A percentile compares a stretch with the other conserved stretches of the same genome.
These are phyloP conservation scores for Gnathonemus echidnorhynchus DNA, from an alignment of 2,113 vertebrate genomes.

Conservation along the genomic window DNA sequence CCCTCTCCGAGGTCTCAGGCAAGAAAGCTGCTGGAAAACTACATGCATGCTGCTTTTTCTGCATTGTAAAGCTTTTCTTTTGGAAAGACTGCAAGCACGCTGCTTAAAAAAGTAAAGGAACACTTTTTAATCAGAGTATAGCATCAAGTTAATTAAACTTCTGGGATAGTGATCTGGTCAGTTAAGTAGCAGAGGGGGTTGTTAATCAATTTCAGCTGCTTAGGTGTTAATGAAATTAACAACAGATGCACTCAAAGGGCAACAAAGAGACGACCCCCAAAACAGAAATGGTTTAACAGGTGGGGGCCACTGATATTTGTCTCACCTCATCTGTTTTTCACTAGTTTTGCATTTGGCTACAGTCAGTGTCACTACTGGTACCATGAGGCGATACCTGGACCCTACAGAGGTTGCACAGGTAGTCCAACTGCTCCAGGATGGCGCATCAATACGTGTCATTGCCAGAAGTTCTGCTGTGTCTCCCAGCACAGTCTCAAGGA, in stretches of 20 bases:
- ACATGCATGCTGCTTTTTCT: not conserved
- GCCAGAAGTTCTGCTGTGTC: too few relatives aligned
- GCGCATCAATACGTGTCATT: too few relatives aligned
- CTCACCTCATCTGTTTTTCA: not conserved
- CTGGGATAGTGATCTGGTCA: too few relatives aligned
- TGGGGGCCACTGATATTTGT: not conserved
- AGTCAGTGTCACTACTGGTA: too few relatives aligned
- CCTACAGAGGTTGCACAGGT: too few relatives aligned
- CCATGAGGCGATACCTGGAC: too few relatives aligned
- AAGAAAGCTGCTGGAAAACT: not conserved
- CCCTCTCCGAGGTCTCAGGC: not conserved
- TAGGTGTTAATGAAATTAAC: not conserved
- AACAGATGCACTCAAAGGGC: not conserved
- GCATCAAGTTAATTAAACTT: not conserved
- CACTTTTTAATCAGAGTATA: too few relatives aligned
- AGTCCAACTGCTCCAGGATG: too few relatives aligned
- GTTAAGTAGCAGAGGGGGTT: not conserved
- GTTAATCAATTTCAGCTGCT: not conserved
- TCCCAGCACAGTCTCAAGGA: too few relatives aligned
- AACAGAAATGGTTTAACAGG: not conserved
- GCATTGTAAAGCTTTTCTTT: too few relatives aligned
- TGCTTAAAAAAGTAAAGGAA: too few relatives aligned
- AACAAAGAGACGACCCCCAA: not conserved
- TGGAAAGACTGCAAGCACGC: too few relatives aligned
- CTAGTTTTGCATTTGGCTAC: not conserved